Evolutionary conservation across 2,888 invertebrate genomes (phyloP), one percentile per base, ranked within the genome.

Genomic region (Scaptomyza polygonia): DNA sequence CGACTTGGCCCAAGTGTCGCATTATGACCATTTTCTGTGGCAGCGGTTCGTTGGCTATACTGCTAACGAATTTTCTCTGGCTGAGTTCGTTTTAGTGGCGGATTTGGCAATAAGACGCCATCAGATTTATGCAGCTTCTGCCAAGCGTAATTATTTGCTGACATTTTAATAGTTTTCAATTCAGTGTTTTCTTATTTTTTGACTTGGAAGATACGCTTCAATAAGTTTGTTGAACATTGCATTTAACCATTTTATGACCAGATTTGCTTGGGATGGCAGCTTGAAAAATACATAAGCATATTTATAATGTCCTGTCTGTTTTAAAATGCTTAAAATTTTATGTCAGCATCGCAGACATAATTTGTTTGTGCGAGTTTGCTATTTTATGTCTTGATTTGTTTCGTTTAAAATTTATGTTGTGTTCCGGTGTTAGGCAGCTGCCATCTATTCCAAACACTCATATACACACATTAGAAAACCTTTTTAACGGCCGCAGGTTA

Each of bases 111-210:
- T 76, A 71, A 73, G 73, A 68, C 48, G 64, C 68, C 62, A 66
- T 64, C 72, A 76, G 83, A 86, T 86, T 81, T 83, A 84, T 86
- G 70, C 76, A 76, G 49, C 65, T 70, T 63, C 71, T 66, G 44
- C 66, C 61, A 81, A 72, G 77, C 76, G 70, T 86, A 85, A 84
- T 85, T 86, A 86, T 85, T 86, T 85, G 84, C 79, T 86, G 84
- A 85, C 84, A 72, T 76, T 71, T 82, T 78, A 82, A 85, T 84
- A 85, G 86, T 85, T 86, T 83, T 73, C 63, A 71, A 69, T 67
- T 79, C 70, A 51, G 43, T 52, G 43, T 39, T 67, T 39, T 49
- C 63, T 36, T 34, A 44, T 56, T 21, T 54, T 61, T 40, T 21
- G 16, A 53, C 32, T 58, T 51, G 47, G 39, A 40, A 51, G 45